phyloP scores from a whole-genome alignment of 2,888 invertebrate species.

The Drosophila ochracea region DNA sequence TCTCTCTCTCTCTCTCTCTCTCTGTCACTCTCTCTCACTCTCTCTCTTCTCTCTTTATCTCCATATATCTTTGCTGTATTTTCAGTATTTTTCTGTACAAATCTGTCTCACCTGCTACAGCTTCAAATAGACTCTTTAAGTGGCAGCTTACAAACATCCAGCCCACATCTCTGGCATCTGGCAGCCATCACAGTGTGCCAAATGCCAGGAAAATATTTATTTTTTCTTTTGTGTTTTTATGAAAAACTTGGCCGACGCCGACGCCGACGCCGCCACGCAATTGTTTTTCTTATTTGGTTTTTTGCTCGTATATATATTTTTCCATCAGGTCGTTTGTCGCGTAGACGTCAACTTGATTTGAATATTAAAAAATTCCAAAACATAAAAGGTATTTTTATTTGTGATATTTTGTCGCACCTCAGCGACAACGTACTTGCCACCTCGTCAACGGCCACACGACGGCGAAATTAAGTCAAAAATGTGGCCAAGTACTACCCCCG shows the following conservation, averaged over 20 bases:
- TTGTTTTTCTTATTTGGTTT: conserved; percentile 17
- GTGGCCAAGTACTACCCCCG: conserved; percentile 31
- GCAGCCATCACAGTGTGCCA: conserved; percentile 51
- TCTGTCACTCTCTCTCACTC: neutral
- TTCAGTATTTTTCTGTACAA: neutral
- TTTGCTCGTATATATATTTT: conserved; percentile 3
- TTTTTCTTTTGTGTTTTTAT: conserved; percentile 33
- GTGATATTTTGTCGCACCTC: conserved; percentile 83
- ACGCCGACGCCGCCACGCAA: conserved; percentile 18
- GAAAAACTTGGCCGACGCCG: conserved; percentile 39
- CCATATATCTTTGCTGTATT: neutral
- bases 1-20: neutral
- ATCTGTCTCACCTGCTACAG: neutral
- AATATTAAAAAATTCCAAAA: conserved; percentile 79
- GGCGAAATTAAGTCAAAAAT: conserved; percentile 63
- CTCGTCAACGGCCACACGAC: conserved; percentile 52
- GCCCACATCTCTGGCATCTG: conserved; percentile 38
- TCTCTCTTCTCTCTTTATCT: neutral
- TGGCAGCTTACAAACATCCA: conserved; percentile 10
- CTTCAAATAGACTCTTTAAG: conserved; percentile 30
- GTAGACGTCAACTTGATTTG: conserved; percentile 66
- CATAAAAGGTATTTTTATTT: conserved; percentile 80
- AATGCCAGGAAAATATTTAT: conserved; percentile 43
- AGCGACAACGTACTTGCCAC: conserved; percentile 81
- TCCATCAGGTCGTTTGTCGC: conserved; percentile 15